Evolutionary conservation across 2,797 vertebrate species (phyloP).

Genomic region (Ispidina lecontei): DNA sequence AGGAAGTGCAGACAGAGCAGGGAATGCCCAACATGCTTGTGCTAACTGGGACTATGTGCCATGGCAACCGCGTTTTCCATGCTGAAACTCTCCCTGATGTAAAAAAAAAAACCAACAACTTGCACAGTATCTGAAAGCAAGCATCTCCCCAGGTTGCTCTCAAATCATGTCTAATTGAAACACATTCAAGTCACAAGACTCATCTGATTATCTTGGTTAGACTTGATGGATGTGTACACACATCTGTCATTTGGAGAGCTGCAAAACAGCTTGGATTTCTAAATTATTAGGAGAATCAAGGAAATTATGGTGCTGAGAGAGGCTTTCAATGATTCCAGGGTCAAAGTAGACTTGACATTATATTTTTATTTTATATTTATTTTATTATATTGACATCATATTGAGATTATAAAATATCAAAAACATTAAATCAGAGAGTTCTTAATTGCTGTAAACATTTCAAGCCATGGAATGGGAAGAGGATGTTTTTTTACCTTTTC

Average conservation of each 20-base stretch:
- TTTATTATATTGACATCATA: no score
- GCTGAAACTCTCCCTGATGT: conserved; percentile 6
- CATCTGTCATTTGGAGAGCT: not conserved
- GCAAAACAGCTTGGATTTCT: not conserved
- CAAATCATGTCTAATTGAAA: conserved; percentile 16
- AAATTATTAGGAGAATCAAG: not conserved
- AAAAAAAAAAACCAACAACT: not conserved
- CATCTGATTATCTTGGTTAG: conserved; percentile 32
- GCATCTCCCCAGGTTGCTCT: conserved; percentile 32
- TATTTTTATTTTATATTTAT: not conserved
- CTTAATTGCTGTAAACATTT: not conserved
- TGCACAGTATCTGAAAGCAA: conserved; percentile 7
- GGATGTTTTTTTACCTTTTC: not conserved
- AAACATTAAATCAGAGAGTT: not conserved
- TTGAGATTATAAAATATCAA: not conserved
- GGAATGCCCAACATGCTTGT: not conserved
- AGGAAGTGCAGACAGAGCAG: not conserved
- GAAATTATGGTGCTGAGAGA: not conserved
- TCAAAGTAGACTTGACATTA: conserved; percentile 3
- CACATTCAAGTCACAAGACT: not conserved
- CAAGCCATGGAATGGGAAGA: not conserved
- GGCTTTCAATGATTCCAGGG: not conserved
- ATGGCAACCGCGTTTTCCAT: conserved; percentile 37
- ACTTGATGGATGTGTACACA: conserved; percentile 5
- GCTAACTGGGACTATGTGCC: not conserved